phyloP scores from a whole-genome alignment of 1,140 invertebrate genomes.

The Leucophenga varia region DNA sequence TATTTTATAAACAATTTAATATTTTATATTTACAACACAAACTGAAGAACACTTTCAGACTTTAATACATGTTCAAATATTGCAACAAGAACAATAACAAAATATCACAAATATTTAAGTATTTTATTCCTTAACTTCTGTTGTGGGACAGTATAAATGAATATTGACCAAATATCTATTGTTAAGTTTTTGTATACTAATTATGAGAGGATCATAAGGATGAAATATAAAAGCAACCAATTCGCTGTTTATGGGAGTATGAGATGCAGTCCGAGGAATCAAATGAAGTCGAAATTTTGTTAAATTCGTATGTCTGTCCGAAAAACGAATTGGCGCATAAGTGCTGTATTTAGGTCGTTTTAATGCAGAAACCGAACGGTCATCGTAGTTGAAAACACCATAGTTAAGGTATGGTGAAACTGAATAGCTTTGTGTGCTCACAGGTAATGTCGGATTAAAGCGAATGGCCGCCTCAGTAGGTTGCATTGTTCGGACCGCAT shows the following conservation, averaged over 20 bases:
- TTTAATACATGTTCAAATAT: no score
- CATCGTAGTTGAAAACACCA: conserved; percentile 92
- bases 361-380: conserved; percentile 94
- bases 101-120: no score
- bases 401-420: conserved; percentile 92
- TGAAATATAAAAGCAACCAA: conserved; percentile 98
- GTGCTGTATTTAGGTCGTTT: conserved; percentile 89
- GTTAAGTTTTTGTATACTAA: conserved; percentile 93
- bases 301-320: conserved; percentile 60
- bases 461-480: conserved; percentile 85
- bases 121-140: conserved; percentile 52
- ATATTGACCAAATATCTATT: conserved; percentile 96
- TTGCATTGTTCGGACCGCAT: conserved; percentile 79
- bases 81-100: no score
- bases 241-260: conserved; percentile 50
- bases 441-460: conserved; percentile 88
- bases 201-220: conserved; percentile 93
- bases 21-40: no score
- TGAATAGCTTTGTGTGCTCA: conserved; percentile 92
- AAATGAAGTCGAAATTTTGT: conserved; percentile 53
- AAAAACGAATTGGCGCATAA: conserved; percentile 85
- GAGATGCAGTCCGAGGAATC: conserved; percentile 11
- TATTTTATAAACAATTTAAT: no score
- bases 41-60: no score
- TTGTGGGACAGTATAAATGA: conserved; percentile 65